Evolutionary conservation across 2,113 vertebrate genomes (phyloP).

Genomic region (Prinia subflava): DNA sequence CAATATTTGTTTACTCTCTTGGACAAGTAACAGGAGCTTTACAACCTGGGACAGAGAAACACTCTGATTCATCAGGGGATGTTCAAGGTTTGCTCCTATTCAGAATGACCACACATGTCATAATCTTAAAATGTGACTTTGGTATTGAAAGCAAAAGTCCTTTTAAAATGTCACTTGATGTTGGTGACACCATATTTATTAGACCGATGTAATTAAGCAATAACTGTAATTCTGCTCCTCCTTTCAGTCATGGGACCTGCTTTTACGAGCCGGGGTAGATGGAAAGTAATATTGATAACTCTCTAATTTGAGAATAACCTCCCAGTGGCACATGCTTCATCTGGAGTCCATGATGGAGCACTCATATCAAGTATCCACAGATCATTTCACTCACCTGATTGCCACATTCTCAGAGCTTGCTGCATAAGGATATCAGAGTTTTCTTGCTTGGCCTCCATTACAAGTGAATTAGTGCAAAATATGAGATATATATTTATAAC

Average conservation of each 20-base stretch:
- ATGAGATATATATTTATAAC: neutral
- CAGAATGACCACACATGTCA: neutral
- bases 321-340: neutral
- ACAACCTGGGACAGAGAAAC: neutral
- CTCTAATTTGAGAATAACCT: neutral
- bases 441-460: neutral
- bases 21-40: constrained; percentile 11
- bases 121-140: neutral
- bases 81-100: neutral
- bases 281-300: neutral
- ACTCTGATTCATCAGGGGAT: neutral
- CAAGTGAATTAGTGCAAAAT: neutral
- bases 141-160: neutral
- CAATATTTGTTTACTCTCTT: constrained; percentile 17
- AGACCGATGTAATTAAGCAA: neutral
- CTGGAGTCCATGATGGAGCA: neutral
- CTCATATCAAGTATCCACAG: neutral
- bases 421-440: neutral
- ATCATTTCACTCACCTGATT: neutral
- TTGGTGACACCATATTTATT: neutral
- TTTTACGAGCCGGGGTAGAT: neutral
- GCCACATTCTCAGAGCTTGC: neutral
- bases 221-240: neutral
- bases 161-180: neutral
- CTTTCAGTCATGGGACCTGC: neutral